A percentile compares a stretch with the other conserved stretches of the same genome.
Conservation (phyloP, 2,113 vertebrate species). For the Pteruthius melanotis region DNA sequence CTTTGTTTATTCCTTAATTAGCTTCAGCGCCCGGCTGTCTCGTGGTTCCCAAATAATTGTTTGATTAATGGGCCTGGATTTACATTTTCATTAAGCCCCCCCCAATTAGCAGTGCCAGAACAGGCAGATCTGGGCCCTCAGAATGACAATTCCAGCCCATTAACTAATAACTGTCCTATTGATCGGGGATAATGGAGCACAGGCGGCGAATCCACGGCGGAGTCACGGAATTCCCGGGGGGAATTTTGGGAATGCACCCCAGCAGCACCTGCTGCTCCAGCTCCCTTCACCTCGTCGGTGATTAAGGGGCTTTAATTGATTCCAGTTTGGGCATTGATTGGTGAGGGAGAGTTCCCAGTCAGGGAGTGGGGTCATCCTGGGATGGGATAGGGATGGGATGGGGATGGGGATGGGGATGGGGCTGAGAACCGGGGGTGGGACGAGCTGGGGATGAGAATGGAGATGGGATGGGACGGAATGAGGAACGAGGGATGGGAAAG, state of each 20-base stretch:
- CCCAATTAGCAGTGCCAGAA: slow-evolving; percentile 58
- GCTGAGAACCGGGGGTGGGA: too few relatives aligned
- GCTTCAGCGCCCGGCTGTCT: slow-evolving; percentile 64
- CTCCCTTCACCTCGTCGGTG: neutral
- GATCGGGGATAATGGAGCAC: slow-evolving; percentile 68
- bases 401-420: too few relatives aligned
- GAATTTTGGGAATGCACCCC: neutral
- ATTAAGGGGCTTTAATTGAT: neutral
- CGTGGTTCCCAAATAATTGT: slow-evolving; percentile 65
- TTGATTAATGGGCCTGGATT: slow-evolving; percentile 73
- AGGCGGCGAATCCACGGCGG: neutral
- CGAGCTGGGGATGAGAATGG: neutral
- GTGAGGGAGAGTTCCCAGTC: neutral
- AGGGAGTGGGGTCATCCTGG: neutral
- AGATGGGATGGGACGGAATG: too few relatives aligned
- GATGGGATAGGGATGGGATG: neutral
- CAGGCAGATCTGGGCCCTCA: slow-evolving; percentile 11
- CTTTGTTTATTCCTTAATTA: slow-evolving; percentile 78
- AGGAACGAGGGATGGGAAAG: too few relatives aligned
- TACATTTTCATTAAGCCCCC: slow-evolving; percentile 70
- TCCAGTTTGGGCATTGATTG: neutral
- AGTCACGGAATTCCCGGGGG: neutral
- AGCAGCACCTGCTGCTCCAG: neutral
- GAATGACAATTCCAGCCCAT: slow-evolving; percentile 59
- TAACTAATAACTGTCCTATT: slow-evolving; percentile 67